Evolutionary conservation across 2,888 invertebrate species (phyloP).

Genomic region (Eudasyphora cyanicolor): DNA sequence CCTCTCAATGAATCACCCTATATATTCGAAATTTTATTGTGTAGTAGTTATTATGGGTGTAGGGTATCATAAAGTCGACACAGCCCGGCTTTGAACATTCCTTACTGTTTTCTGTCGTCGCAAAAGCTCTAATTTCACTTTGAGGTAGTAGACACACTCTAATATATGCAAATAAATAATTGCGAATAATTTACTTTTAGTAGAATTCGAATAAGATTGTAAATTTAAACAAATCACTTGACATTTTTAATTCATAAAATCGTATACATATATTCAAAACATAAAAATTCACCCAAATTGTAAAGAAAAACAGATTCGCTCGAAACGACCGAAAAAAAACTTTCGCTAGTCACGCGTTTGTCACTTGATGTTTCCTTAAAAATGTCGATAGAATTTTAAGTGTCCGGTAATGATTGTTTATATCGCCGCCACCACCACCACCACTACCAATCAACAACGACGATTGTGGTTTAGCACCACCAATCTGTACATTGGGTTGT

Average conservation of each 20-base stretch:
- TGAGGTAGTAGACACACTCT: too few relatives aligned
- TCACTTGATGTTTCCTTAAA: conserved; percentile 64
- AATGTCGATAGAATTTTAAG: conserved; percentile 63
- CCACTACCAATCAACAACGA: conserved; percentile 9
- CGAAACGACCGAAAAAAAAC: conserved; percentile 46
- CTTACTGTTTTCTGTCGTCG: too few relatives aligned
- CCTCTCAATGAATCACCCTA: too few relatives aligned
- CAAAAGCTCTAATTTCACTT: too few relatives aligned
- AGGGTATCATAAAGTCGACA: too few relatives aligned
- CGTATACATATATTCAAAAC: neutral
- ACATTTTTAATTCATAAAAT: neutral
- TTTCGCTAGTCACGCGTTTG: conserved; percentile 63
- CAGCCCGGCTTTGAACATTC: too few relatives aligned
- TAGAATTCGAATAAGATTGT: conserved; percentile 1
- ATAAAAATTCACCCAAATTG: conserved; percentile 37
- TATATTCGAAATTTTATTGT: too few relatives aligned
- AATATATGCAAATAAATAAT: too few relatives aligned
- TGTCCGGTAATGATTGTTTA: conserved; percentile 51
- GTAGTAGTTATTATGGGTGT: too few relatives aligned
- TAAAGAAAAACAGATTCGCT: conserved; percentile 33
- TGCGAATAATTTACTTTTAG: conserved; percentile 9
- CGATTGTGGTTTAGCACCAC: neutral
- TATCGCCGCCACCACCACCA: conserved; percentile 23
- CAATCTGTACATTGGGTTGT: neutral
- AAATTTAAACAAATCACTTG: too few relatives aligned